phyloP scores from a whole-genome alignment of 2,888 invertebrate species.

The Hedychridium roseum region DNA sequence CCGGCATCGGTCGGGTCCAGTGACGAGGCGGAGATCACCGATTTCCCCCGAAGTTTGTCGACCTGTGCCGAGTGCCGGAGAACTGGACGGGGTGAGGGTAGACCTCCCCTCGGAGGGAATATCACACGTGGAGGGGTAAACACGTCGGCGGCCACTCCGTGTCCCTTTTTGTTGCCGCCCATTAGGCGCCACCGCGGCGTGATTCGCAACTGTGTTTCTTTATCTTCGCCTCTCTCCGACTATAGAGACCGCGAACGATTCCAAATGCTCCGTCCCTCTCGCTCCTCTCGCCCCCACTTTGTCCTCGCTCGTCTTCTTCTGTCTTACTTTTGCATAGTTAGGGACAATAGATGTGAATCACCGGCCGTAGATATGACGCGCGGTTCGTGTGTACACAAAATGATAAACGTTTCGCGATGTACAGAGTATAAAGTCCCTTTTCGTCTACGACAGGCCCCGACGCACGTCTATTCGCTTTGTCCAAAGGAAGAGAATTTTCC shows the following conservation, averaged over 20 bases:
- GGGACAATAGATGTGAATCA: conserved; percentile 37
- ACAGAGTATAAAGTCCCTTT: conserved; percentile 18
- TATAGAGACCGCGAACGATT: too few relatives aligned
- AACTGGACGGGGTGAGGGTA: conserved; percentile 16
- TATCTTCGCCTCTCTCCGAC: conserved; percentile 38
- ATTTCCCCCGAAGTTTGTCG: conserved; percentile 27
- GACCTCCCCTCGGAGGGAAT: conserved; percentile 11
- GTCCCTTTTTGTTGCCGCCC: conserved; percentile 61
- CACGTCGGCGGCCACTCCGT: conserved; percentile 28
- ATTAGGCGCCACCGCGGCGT: conserved; percentile 62
- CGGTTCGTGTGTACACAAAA: conserved; percentile 16
- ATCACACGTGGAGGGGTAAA: conserved; percentile 16
- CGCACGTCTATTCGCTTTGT: too few relatives aligned
- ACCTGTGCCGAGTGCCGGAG: conserved; percentile 23
- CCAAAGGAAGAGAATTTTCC: too few relatives aligned
- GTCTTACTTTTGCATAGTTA: conserved; percentile 10
- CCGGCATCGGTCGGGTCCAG: conserved; percentile 44
- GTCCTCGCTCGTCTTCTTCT: not conserved
- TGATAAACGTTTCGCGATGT: conserved; percentile 24
- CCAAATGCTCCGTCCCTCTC: too few relatives aligned
- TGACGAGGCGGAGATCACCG: conserved; percentile 49
- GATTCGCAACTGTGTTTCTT: conserved; percentile 62
- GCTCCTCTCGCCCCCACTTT: too few relatives aligned
- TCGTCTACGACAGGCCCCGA: not conserved
- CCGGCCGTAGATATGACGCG: conserved; percentile 28